Percentiles rank a stretch among this genome's conserved stretches.
These are phyloP conservation scores for Anthophora plumipes DNA, from an alignment of 2,888 invertebrate genomes.

Conservation along the genomic window DNA sequence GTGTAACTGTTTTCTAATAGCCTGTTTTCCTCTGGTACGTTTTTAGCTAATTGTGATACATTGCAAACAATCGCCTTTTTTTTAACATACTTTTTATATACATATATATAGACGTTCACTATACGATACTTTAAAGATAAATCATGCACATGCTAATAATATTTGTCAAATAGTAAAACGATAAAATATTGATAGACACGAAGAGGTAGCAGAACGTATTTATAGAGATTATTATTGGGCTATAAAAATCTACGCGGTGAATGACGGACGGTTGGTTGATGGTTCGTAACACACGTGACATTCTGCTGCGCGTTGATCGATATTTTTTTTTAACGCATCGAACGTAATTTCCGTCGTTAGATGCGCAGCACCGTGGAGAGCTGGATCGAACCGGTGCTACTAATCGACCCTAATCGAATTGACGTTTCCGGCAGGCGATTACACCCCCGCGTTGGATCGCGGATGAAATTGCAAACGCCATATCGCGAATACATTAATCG, in stretches of 20 bases:
- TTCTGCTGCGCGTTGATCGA: not conserved
- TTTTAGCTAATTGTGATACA: too few species aligned
- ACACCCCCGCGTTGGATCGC: constrained; percentile 11
- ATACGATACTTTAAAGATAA: too few species aligned
- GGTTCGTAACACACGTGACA: not conserved
- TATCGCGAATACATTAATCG: not conserved
- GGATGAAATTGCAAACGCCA: constrained; percentile 20
- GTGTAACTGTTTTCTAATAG: too few species aligned
- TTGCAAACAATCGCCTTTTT: too few species aligned
- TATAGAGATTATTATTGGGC: too few species aligned
- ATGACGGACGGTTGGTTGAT: not conserved
- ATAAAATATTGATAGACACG: not conserved
- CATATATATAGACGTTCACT: too few species aligned
- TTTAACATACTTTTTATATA: too few species aligned
- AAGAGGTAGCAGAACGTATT: not conserved
- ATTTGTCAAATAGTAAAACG: not conserved
- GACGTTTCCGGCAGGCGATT: constrained; percentile 52
- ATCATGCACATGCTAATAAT: too few species aligned
- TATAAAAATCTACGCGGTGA: not conserved
- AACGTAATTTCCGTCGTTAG: constrained; percentile 6
- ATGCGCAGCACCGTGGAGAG: constrained; percentile 1
- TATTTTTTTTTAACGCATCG: constrained; percentile 21
- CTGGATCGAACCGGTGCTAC: constrained; percentile 35
- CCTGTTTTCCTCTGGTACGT: too few species aligned
- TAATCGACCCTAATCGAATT: constrained; percentile 59